phyloP scores from a whole-genome alignment of 2,797 vertebrate genomes.

The Eidolon dupreanum region DNA sequence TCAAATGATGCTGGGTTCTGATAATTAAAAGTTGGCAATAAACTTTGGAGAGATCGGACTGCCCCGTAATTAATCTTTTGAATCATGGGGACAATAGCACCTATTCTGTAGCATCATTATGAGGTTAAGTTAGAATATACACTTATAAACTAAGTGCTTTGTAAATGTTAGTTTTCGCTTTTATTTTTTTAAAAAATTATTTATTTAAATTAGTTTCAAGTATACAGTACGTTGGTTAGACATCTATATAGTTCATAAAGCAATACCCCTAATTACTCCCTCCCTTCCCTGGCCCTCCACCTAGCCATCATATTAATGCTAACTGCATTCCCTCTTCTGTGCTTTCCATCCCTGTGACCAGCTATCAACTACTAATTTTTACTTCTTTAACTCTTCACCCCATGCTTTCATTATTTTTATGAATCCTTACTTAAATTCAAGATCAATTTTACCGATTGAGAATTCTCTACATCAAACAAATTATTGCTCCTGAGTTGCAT shows the following conservation, averaged over 20 bases:
- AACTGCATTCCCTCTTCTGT: too few relatives aligned
- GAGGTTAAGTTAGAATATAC: not conserved
- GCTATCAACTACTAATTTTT: too few relatives aligned
- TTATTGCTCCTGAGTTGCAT: not conserved
- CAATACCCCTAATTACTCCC: too few relatives aligned
- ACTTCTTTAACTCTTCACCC: too few relatives aligned
- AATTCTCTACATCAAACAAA: not conserved
- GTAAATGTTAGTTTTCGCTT: not conserved
- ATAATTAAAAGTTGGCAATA: not conserved
- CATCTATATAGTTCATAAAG: too few relatives aligned
- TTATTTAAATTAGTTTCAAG: too few relatives aligned
- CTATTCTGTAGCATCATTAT: not conserved
- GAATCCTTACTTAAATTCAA: not conserved
- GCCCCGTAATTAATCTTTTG: not conserved
- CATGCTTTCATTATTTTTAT: not conserved
- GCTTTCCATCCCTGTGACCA: too few relatives aligned
- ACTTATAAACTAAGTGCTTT: not conserved
- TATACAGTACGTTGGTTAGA: too few relatives aligned
- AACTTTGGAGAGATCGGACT: not conserved
- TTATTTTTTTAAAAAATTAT: not conserved
- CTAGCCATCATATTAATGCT: too few relatives aligned
- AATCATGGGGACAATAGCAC: not conserved
- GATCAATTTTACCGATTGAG: not conserved
- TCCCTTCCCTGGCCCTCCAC: too few relatives aligned
- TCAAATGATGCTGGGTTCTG: not conserved